Conservation (phyloP, 2,113 vertebrate genomes). For the Sander lucioperca region DNA sequence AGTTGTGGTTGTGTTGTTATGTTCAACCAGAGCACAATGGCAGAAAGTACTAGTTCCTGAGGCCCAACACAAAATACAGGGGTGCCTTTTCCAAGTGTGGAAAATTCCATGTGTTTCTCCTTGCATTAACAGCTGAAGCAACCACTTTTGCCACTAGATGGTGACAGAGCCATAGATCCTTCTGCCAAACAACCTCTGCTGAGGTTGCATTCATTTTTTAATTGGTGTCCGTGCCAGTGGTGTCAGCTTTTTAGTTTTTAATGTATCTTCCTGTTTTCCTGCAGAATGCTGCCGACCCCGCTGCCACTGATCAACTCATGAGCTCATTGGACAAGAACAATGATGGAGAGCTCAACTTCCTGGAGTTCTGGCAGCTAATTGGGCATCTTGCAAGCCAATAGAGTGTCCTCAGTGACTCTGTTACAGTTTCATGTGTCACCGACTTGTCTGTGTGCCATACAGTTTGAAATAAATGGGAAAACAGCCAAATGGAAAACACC, state of each 20-base stretch:
- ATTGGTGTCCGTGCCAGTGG: slow-evolving; percentile 17
- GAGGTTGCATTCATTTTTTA: slow-evolving; percentile 42
- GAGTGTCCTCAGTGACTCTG: slow-evolving; percentile 24
- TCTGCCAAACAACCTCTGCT: slow-evolving; percentile 55
- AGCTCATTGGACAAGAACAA: slow-evolving; percentile 77
- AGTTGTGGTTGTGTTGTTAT: neutral
- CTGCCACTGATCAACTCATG: slow-evolving; percentile 72
- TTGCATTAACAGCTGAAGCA: neutral
- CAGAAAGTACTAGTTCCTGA: slow-evolving; percentile 18
- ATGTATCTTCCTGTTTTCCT: slow-evolving; percentile 43
- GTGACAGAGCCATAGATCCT: slow-evolving; percentile 33
- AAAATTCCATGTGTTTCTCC: slow-evolving; percentile 63
- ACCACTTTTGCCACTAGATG: slow-evolving; percentile 55
- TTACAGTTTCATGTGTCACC: slow-evolving; percentile 3
- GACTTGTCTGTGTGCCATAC: slow-evolving; percentile 12
- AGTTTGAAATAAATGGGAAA: slow-evolving; percentile 13
- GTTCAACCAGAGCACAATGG: slow-evolving; percentile 6
- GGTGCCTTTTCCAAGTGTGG: slow-evolving; percentile 55
- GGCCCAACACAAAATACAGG: neutral
- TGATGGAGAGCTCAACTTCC: slow-evolving; percentile 80
- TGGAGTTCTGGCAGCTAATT: slow-evolving; percentile 83
- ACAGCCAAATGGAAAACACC: slow-evolving; percentile 57
- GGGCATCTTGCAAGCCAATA: slow-evolving; percentile 78
- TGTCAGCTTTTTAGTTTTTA: slow-evolving; percentile 2
- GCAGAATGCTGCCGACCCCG: slow-evolving; percentile 72